A percentile compares a stretch with the other conserved stretches of the same genome.
Evolutionary conservation across 1,140 invertebrate genomes (phyloP).

Genomic region (Ceratoteleas bidentatus): DNA sequence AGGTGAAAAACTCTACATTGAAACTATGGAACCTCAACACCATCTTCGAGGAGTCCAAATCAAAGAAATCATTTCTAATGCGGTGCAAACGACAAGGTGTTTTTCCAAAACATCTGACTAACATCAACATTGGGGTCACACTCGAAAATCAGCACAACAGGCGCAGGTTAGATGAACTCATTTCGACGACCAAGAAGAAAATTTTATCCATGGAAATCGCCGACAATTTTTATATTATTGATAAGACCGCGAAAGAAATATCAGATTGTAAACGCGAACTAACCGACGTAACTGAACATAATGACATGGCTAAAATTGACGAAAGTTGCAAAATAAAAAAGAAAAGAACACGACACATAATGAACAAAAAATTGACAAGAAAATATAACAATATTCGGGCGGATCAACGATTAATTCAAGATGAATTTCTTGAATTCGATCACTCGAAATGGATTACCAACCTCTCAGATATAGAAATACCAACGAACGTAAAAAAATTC

Average conservation of each 20-base stretch:
- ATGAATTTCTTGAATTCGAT: slow-evolving; percentile 1
- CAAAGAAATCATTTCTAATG: not conserved
- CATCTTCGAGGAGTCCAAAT: not conserved
- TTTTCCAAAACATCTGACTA: not conserved
- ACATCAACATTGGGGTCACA: not conserved
- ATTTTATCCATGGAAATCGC: not conserved
- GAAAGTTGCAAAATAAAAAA: not conserved
- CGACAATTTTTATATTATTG: not conserved
- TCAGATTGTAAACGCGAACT: not conserved
- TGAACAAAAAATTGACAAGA: not conserved
- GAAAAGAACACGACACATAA: not conserved
- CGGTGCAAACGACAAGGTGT: not conserved
- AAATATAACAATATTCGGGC: not conserved
- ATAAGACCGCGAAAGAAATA: not conserved
- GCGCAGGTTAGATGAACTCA: not conserved
- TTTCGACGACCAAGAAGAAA: not conserved
- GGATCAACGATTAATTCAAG: not conserved
- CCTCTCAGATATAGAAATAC: not conserved
- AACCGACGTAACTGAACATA: not conserved
- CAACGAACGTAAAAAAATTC: not conserved
- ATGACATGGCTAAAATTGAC: not conserved
- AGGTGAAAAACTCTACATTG: not conserved
- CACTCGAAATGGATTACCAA: slow-evolving; percentile 4
- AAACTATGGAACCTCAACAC: not conserved
- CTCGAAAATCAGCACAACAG: not conserved